These are phyloP conservation scores for Pheosia gnoma DNA, from an alignment of 2,888 invertebrate genomes.

Conservation along the genomic window DNA sequence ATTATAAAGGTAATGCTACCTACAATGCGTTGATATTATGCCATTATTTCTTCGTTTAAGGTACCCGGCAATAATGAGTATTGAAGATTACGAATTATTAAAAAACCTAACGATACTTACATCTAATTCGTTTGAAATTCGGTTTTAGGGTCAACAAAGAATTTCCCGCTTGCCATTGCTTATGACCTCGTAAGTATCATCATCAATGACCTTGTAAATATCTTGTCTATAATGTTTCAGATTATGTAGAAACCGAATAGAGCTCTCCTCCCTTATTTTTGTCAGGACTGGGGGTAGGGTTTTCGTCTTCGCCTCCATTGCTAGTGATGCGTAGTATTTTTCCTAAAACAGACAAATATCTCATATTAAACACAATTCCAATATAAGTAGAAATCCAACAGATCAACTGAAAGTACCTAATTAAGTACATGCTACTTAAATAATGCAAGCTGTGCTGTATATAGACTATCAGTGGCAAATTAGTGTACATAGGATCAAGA, in stretches of 20 bases:
- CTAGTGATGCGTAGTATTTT: constrained; percentile 88
- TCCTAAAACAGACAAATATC: constrained; percentile 70
- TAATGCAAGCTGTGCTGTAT: neutral
- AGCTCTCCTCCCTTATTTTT: constrained; percentile 87
- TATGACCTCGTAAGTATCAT: constrained; percentile 82
- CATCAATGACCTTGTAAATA: constrained; percentile 87
- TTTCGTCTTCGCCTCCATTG: constrained; percentile 84
- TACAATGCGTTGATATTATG: constrained; percentile 1
- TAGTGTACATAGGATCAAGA: constrained; percentile 53
- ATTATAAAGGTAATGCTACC: neutral
- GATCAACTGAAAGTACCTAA: constrained; percentile 18
- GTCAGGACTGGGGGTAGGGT: constrained; percentile 87
- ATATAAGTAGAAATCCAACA: constrained; percentile 12
- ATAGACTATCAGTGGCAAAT: constrained; percentile 25
- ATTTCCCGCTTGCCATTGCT: constrained; percentile 74
- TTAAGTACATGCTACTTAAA: neutral
- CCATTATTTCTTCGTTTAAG: neutral
- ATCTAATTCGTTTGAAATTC: constrained; percentile 12
- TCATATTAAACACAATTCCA: no score
- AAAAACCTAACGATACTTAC: constrained; percentile 30
- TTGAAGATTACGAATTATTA: constrained; percentile 6
- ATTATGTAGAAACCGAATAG: constrained; percentile 85
- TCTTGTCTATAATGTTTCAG: constrained; percentile 87
- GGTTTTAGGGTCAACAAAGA: constrained; percentile 66
- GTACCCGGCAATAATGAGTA: neutral